Percentiles rank a stretch among this genome's conserved stretches.
These are phyloP conservation scores for Actenoides hombroni DNA, from an alignment of 2,113 vertebrate species.

Conservation along the genomic window DNA sequence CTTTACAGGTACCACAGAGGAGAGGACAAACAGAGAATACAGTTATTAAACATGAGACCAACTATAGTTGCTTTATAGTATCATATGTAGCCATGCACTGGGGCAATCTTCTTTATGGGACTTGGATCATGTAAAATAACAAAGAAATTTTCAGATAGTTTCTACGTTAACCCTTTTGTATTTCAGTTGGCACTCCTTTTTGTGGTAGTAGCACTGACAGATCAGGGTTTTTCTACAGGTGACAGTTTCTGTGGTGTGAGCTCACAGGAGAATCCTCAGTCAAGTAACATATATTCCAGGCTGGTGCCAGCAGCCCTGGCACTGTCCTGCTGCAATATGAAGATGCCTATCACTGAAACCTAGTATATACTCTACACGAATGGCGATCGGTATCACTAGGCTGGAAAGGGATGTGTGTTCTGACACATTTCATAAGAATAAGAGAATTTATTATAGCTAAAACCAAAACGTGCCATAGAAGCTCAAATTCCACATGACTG, in stretches of 20 bases:
- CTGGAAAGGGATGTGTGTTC: background rate
- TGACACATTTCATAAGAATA: background rate
- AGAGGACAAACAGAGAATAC: background rate
- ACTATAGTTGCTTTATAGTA: background rate
- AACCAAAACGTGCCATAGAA: background rate
- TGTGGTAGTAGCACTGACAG: background rate
- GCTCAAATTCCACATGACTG: background rate
- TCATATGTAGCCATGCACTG: background rate
- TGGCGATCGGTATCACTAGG: accelerated
- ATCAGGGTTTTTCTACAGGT: background rate
- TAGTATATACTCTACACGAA: background rate
- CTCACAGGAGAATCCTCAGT: background rate
- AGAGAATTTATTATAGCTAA: background rate
- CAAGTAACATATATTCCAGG: background rate
- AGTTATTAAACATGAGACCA: background rate
- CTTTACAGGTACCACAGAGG: background rate
- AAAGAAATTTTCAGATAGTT: background rate
- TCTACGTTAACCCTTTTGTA: background rate
- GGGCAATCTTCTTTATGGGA: background rate
- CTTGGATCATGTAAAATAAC: background rate
- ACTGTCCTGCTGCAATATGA: background rate
- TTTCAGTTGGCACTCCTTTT: background rate
- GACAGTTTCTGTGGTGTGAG: background rate
- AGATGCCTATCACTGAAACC: background rate
- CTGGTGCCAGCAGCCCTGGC: background rate